These are phyloP conservation scores for Ruditapes philippinarum DNA, from an alignment of 1,140 invertebrate species.

Conservation along the genomic window DNA sequence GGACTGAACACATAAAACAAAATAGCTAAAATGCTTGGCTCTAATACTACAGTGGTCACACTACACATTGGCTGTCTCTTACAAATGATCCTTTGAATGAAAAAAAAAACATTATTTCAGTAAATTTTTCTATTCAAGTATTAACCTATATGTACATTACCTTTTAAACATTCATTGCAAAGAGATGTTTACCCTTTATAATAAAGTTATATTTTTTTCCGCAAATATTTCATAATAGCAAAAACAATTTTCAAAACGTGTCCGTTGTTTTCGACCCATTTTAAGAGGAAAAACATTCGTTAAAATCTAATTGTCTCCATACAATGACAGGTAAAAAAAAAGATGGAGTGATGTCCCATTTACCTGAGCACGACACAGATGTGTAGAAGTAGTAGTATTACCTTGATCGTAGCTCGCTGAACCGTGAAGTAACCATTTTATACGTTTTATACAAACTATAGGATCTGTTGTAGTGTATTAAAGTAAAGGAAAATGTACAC, in stretches of 20 bases:
- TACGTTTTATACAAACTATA: slow-evolving; percentile 34
- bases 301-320: slow-evolving; percentile 22
- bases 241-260: not conserved
- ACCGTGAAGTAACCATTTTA: slow-evolving; percentile 65
- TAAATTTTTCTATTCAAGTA: no score
- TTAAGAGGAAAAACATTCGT: not conserved
- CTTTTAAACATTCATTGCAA: no score
- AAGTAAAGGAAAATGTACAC: slow-evolving; percentile 3
- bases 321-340: slow-evolving; percentile 41
- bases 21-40: no score
- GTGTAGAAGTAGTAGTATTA: slow-evolving; percentile 45
- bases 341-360: slow-evolving; percentile 56
- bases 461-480: slow-evolving; percentile 15
- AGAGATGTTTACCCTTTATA: no score
- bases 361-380: slow-evolving; percentile 59
- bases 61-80: no score
- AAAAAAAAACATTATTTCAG: no score
- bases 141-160: no score
- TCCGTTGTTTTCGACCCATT: not conserved
- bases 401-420: slow-evolving; percentile 11
- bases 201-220: no score
- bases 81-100: no score
- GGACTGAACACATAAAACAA: no score
- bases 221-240: no score
- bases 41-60: no score